phyloP scores from a whole-genome alignment of 1,140 invertebrate genomes.

The Hormaphis cornu region DNA sequence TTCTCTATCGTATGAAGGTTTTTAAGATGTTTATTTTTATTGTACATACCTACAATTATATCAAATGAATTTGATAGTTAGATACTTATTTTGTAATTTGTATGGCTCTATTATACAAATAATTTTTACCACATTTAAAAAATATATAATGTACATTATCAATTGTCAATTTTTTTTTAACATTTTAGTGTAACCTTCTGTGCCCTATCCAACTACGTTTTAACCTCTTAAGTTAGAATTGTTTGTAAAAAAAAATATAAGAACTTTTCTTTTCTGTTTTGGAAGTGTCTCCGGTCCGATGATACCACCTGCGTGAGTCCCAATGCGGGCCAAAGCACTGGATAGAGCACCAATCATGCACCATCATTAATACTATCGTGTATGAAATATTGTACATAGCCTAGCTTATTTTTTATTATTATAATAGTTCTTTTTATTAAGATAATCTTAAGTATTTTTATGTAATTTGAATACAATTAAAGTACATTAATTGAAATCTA shows the following conservation, averaged over 20 bases:
- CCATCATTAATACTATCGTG: slow-evolving; percentile 8
- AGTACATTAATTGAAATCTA: slow-evolving; percentile 10
- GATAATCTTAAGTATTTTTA: slow-evolving; percentile 20
- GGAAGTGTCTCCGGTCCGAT: slow-evolving; percentile 27
- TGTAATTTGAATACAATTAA: slow-evolving; percentile 3
- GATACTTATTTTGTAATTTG: neutral
- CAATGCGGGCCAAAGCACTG: slow-evolving; percentile 22
- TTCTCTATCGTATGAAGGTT: neutral
- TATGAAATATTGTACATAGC: slow-evolving; percentile 27
- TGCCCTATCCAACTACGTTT: neutral
- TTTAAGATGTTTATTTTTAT: neutral
- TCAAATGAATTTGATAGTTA: neutral
- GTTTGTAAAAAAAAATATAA: neutral
- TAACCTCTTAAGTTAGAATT: slow-evolving; percentile 2
- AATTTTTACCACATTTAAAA: neutral
- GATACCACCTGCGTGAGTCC: slow-evolving; percentile 26
- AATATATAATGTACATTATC: neutral
- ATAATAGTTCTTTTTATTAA: slow-evolving; percentile 12
- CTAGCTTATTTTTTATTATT: slow-evolving; percentile 25
- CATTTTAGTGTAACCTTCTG: neutral
- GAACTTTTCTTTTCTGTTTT: slow-evolving; percentile 31
- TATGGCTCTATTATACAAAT: neutral
- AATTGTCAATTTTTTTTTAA: neutral
- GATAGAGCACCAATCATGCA: slow-evolving; percentile 12
- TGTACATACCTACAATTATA: neutral